phyloP scores from a whole-genome alignment of 1,140 invertebrate genomes.

The Physella acuta region DNA sequence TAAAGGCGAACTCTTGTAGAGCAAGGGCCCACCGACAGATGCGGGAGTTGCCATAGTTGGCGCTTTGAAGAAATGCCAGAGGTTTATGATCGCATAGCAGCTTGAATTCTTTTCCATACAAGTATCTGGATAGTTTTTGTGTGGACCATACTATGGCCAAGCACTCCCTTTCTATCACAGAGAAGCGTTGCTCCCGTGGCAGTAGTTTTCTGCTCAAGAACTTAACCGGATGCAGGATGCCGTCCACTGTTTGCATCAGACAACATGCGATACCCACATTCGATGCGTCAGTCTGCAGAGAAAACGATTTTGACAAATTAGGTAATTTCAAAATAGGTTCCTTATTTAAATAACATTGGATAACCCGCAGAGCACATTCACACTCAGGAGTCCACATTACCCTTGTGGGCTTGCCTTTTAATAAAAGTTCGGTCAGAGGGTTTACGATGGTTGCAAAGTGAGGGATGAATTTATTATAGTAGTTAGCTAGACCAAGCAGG shows the following conservation, averaged over 20 bases:
- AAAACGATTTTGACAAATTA: slow-evolving; percentile 48
- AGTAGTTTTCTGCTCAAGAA: slow-evolving; percentile 35
- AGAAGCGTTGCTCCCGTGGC: slow-evolving; percentile 40
- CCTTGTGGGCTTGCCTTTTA: neutral
- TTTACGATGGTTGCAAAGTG: neutral
- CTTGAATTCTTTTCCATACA: slow-evolving; percentile 31
- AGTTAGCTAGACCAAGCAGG: neutral
- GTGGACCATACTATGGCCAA: slow-evolving; percentile 57
- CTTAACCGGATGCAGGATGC: slow-evolving; percentile 31
- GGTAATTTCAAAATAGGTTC: slow-evolving; percentile 37
- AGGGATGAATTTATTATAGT: neutral
- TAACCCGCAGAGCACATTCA: neutral
- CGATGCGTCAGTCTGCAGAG: slow-evolving; percentile 46
- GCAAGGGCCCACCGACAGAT: slow-evolving; percentile 23
- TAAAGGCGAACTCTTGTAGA: slow-evolving; percentile 22
- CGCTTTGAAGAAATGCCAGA: slow-evolving; percentile 15
- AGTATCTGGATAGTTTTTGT: slow-evolving; percentile 57
- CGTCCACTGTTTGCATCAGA: slow-evolving; percentile 35
- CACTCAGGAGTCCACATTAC: neutral
- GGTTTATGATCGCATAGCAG: slow-evolving; percentile 32
- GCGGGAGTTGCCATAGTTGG: neutral
- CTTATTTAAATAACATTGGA: slow-evolving; percentile 22
- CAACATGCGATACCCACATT: slow-evolving; percentile 32
- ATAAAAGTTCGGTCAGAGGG: neutral
- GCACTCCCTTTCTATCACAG: slow-evolving; percentile 58